Conservation (phyloP, 1,140 invertebrate genomes). For the Euglossa dilemma region DNA sequence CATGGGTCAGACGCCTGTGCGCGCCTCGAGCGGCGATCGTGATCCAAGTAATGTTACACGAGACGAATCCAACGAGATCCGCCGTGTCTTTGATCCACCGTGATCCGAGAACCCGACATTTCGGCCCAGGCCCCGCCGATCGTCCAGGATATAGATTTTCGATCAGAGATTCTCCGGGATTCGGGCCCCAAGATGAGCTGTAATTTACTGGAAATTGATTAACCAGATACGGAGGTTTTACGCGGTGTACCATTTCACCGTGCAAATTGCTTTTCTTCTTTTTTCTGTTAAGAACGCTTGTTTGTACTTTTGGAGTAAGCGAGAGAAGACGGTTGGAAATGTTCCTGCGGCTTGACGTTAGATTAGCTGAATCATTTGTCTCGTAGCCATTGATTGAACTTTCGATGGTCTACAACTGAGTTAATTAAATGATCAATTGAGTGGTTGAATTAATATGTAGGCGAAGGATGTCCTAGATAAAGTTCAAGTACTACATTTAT, state of each 20-base stretch:
- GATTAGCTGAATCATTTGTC: not conserved
- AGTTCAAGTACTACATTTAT: not conserved
- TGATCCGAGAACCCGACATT: not conserved
- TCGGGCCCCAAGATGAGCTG: no score
- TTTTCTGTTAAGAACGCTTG: no score
- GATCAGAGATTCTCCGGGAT: no score
- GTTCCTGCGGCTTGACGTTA: not conserved
- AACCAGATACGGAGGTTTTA: no score
- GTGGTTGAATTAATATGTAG: not conserved
- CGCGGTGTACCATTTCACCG: no score
- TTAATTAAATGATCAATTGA: not conserved
- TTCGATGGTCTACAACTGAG: not conserved
- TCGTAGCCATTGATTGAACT: not conserved
- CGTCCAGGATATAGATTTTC: no score
- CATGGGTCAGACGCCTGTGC: conserved; percentile 79
- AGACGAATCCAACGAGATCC: conserved; percentile 46
- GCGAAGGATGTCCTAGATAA: not conserved
- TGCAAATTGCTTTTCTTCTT: no score
- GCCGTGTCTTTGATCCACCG: not conserved
- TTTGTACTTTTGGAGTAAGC: no score
- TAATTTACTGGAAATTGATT: no score
- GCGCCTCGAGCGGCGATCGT: conserved; percentile 74
- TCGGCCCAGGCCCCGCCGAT: not conserved
- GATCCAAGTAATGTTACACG: conserved; percentile 74
- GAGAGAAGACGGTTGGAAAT: no score